Evolutionary conservation across 2,113 vertebrate genomes (phyloP), one percentile per base, ranked within the genome.

Genomic region (Hypomesus transpacificus): DNA sequence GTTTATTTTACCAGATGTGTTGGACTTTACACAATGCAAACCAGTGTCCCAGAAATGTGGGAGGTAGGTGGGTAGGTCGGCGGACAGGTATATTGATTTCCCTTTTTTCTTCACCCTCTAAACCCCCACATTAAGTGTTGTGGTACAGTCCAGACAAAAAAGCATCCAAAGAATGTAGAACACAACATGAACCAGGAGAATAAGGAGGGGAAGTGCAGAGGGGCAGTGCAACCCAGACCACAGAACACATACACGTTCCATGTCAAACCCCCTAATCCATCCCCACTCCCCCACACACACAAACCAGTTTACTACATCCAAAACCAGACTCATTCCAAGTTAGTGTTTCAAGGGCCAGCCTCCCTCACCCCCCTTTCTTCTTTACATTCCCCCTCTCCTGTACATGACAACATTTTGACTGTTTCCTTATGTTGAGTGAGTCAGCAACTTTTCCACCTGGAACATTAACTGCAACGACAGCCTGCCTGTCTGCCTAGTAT

Each of bases 351-450:
- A 64, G 18, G 17, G 3, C 69, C 52, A 28, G 26, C 61, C 11
- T 20, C 56, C 28, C 17, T 20, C 17, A 54, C 26, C 21, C 4
- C 54, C 68, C 51, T 57, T 34, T 34, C 31, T 5, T 34, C 31
- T 34, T 34, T 34, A 34, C 31, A 34, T 34, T 34, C 31, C 31
- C 31, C 18, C 13, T 57, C 39, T 52, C 16, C 22, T 18, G 46
- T 58, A 46, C 50, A 51, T 22, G n/a, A 28, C 22, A 57, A 58
- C 72, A 75, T 68, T 58, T 69, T 63, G 59, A 76, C 58, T 65
- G 18, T 75, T 22, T 72, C 56, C 76, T 69, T 75, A 72, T 74
- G 66, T 16, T 28, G 62, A 39, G 22, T 77, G 77, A 76, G 69
- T 80, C 65, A 74, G 80, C 74, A 67, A 24, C 61, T 73, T 73